Conservation (phyloP, 2,888 invertebrate genomes). For the Sthenelais limicola region DNA sequence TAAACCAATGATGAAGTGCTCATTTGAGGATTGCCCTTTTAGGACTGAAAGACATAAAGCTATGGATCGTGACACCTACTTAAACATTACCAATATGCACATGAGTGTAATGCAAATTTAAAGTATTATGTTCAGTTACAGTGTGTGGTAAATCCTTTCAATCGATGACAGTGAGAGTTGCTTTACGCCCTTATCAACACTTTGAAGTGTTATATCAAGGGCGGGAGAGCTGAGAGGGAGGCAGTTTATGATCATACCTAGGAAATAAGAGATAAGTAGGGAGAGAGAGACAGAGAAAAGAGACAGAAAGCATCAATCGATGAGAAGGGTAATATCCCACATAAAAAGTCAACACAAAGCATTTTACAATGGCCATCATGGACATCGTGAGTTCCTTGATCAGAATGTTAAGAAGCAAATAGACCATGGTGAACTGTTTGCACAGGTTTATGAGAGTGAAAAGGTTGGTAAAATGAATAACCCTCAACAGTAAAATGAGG, state of each 20-base stretch:
- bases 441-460: neutral
- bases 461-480: neutral
- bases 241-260: no score
- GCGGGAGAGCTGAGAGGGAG: no score
- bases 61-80: no score
- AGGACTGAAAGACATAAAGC: neutral
- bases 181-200: no score
- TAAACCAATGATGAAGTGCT: conserved; percentile 1
- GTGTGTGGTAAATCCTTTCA: neutral
- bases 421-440: neutral
- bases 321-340: neutral
- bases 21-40: neutral
- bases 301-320: no score
- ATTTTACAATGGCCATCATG: neutral
- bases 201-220: no score
- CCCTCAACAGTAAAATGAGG: neutral
- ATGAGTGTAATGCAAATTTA: neutral
- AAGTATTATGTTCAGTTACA: neutral
- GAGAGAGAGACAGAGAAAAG: no score
- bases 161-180: no score
- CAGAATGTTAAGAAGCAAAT: no score
- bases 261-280: no score
- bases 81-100: neutral
- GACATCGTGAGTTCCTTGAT: no score
- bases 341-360: neutral